Evolutionary conservation across 1,140 invertebrate genomes (phyloP), one percentile per base, ranked within the genome.

Genomic region (Saccostrea glomerata): DNA sequence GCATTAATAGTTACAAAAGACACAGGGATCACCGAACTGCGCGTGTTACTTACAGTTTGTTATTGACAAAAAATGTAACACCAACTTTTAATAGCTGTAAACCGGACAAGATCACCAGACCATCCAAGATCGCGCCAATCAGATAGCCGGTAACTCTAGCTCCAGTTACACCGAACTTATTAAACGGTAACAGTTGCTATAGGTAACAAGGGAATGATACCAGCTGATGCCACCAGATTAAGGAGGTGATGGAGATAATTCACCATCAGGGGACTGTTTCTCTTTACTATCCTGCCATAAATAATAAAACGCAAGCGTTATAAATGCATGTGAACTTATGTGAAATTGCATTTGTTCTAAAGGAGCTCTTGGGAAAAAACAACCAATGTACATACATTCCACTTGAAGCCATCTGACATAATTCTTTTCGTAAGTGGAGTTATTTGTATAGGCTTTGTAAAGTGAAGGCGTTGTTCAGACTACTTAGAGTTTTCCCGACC

Each of bases 371-470:
- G 70, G 25, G 11, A 36, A 77, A 36, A 77, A 25, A 77, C 23
- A 77, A 36, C 70, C 25, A 77, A 36, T 77, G 70, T 30, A 77
- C 70, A 77, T 77, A 77, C 70, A 77, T 77, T 77, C 70, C 25
- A 77, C 70, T 77, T 77, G 25, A 77, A 13, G 25, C 25, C 25
- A 77, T 77, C 70, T 77, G 70, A 77, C 70, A 77, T 77, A 77
- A 77, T 77, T 77, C 70, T 77, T 20, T 36, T 77, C 70, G 11
- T 77, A 77, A 77, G 70, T 77, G 70, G 70, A 30, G 70, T 40
- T 77, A 77, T 77, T 77, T 77, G 70, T 77, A n/a, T 36, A 77
- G 25, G 70, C 70, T 77, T 77, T 77, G 70, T 77, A 77, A 77
- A 77, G 25, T 77, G 70, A 77, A 23, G 70, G 70, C 23, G 70